Evolutionary conservation across 1,140 invertebrate species (phyloP).

Genomic region (Ips nitidus): DNA sequence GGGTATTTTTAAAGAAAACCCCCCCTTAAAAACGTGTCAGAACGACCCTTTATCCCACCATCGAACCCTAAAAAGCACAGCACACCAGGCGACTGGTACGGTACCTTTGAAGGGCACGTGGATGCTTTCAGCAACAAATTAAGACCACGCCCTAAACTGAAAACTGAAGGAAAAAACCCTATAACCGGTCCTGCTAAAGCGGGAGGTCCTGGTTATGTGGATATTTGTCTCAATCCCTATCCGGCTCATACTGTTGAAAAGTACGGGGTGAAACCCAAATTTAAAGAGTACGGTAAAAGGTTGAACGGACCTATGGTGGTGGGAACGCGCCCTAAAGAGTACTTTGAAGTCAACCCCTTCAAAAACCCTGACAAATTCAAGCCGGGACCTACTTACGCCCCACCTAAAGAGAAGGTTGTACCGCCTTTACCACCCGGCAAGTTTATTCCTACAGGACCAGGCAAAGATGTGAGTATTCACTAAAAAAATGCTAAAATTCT

Average conservation of each 20-base stretch:
- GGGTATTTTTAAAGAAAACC: conserved; percentile 21
- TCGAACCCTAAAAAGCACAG: conserved; percentile 43
- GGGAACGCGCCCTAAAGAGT: conserved; percentile 38
- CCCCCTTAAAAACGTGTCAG: conserved; percentile 37
- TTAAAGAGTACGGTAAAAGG: conserved; percentile 40
- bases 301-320: conserved; percentile 41
- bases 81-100: conserved; percentile 49
- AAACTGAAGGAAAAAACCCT: conserved; percentile 37
- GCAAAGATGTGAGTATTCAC: conserved; percentile 30
- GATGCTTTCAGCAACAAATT: conserved; percentile 41
- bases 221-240: conserved; percentile 49
- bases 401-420: conserved; percentile 37
- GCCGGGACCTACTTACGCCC: conserved; percentile 40
- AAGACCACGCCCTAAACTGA: conserved; percentile 30
- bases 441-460: conserved; percentile 46
- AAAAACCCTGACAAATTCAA: conserved; percentile 41
- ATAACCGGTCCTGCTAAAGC: conserved; percentile 45
- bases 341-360: conserved; percentile 47
- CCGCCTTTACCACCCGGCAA: conserved; percentile 31
- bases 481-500: no score
- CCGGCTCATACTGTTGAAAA: conserved; percentile 44
- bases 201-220: conserved; percentile 49
- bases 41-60: conserved; percentile 39
- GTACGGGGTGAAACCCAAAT: conserved; percentile 43
- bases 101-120: conserved; percentile 45